phyloP scores from a whole-genome alignment of 2,797 vertebrate species.

The Eutrigla gurnardus region DNA sequence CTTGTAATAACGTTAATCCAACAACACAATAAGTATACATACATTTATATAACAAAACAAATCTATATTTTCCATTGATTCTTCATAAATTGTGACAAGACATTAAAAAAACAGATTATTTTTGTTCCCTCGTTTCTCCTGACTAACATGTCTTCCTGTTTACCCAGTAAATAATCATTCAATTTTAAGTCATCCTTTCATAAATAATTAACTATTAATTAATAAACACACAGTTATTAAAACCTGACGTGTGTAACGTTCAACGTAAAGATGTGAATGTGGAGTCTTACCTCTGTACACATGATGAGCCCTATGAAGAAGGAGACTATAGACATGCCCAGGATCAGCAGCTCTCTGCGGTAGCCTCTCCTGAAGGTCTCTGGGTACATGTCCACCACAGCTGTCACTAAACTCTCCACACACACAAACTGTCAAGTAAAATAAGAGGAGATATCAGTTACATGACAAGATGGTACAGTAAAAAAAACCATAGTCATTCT shows the following conservation, averaged over 20 bases:
- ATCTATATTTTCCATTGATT: background rate
- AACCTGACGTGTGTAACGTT: background rate
- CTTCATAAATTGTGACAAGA: background rate
- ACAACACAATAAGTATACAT: background rate
- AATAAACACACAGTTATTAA: background rate
- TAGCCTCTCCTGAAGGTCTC: conserved; percentile 96
- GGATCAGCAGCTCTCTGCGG: conserved; percentile 93
- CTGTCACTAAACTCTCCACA: conserved; percentile 97
- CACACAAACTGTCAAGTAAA: conserved; percentile 91
- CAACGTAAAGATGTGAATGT: background rate
- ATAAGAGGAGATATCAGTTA: background rate
- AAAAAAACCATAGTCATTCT: too few relatives aligned
- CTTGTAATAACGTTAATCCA: background rate
- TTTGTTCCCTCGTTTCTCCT: background rate
- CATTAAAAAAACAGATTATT: background rate
- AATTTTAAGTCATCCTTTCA: background rate
- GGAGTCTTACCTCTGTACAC: conserved; percentile 85
- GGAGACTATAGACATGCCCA: conserved; percentile 91
- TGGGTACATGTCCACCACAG: conserved; percentile 98
- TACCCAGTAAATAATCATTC: too few relatives aligned
- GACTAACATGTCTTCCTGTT: background rate
- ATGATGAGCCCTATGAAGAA: conserved; percentile 95
- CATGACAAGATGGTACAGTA: background rate
- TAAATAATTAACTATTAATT: too few relatives aligned
- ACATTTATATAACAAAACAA: background rate